Conservation (phyloP, 2,888 invertebrate species). For the Drosophila nr. medialis region DNA sequence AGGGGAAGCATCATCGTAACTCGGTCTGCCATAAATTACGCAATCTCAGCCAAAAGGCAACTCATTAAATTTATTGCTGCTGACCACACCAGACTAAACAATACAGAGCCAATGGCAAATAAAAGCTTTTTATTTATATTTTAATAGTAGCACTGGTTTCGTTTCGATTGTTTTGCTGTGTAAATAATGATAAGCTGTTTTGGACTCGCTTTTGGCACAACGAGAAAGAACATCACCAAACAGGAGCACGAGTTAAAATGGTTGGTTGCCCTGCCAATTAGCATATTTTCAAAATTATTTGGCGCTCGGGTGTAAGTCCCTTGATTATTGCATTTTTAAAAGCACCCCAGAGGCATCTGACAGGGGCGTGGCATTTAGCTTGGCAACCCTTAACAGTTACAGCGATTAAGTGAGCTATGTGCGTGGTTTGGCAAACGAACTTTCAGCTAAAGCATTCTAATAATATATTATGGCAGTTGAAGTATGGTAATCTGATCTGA, state of each 20-base stretch:
- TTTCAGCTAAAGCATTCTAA: background rate
- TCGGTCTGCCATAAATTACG: conserved; percentile 65
- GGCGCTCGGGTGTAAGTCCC: conserved; percentile 30
- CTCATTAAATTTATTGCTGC: conserved; percentile 74
- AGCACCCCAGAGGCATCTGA: conserved; percentile 20
- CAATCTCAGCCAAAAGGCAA: conserved; percentile 68
- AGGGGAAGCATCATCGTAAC: conserved; percentile 18
- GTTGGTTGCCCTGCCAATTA: conserved; percentile 54
- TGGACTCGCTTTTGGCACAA: conserved; percentile 17
- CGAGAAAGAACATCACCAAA: conserved; percentile 11
- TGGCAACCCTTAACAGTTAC: conserved; percentile 13
- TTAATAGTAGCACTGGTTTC: conserved; percentile 49
- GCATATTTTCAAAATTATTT: conserved; percentile 72
- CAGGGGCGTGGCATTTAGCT: conserved; percentile 7
- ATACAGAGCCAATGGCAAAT: conserved; percentile 51
- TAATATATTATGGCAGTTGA: background rate
- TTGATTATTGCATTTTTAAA: conserved; percentile 29
- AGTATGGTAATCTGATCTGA: background rate
- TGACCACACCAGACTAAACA: conserved; percentile 32
- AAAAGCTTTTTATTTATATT: conserved; percentile 70
- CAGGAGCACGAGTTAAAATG: conserved; percentile 13
- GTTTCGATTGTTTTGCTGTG: conserved; percentile 55
- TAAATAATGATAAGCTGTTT: conserved; percentile 71
- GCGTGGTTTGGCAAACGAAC: background rate
- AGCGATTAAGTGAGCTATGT: background rate